phyloP scores from a whole-genome alignment of 2,888 invertebrate genomes.

The Sthenelais limicola region DNA sequence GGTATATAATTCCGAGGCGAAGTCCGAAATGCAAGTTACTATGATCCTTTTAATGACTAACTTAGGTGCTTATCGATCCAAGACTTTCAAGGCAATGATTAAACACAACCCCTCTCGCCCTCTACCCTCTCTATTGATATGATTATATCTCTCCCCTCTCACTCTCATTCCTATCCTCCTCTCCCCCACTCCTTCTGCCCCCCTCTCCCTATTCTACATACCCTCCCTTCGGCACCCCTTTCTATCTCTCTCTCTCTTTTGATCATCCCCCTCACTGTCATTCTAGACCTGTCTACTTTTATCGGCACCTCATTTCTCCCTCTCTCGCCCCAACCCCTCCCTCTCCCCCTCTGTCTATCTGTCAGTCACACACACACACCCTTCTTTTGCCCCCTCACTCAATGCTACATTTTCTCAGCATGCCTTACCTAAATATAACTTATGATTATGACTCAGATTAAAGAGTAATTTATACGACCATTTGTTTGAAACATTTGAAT shows the following conservation, averaged over 20 bases:
- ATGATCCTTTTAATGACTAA: no score
- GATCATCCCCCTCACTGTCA: background rate
- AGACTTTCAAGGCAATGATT: no score
- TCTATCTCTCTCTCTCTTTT: background rate
- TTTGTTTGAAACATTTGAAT: no score
- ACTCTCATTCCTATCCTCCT: background rate
- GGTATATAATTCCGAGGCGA: no score
- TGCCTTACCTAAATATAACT: no score
- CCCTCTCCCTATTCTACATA: background rate
- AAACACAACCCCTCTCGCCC: background rate
- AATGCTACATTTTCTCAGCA: no score
- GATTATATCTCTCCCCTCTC: background rate
- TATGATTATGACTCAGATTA: no score
- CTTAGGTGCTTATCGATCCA: no score
- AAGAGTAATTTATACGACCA: no score
- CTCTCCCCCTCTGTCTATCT: background rate
- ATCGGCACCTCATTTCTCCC: background rate
- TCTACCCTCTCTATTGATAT: background rate
- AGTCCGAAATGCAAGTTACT: no score
- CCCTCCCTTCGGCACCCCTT: background rate
- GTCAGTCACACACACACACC: background rate
- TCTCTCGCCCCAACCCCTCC: background rate
- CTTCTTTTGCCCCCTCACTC: slow-evolving; percentile 4
- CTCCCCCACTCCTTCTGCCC: background rate
- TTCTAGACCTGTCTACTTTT: background rate